Base-by-base conservation (phyloP, 2,113 vertebrate genomes). In the Myiozetetes cayanensis region DNA sequence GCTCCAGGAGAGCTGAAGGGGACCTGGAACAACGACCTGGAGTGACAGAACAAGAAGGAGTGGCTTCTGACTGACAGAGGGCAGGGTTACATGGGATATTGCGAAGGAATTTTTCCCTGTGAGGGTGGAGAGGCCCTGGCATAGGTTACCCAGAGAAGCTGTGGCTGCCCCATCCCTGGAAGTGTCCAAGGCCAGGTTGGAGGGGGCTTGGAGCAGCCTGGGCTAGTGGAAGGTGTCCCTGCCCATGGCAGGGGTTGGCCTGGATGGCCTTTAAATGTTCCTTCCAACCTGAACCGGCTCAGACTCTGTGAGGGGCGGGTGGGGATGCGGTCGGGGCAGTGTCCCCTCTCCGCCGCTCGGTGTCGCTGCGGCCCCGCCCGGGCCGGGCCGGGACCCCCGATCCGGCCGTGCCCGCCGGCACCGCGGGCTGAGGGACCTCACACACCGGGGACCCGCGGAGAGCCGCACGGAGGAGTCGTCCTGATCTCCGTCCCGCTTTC, bases 261-360 rank as follows among this genome's bases (percentile, higher is more conserved):
- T 8, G 31, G 53, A 1, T 3, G 53, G 2, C 5, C 15, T 23
- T 3, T 23, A 5, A 24, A 6, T 33, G n/a, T 41, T 28, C 33
- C 65, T 9, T 61, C 35, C 35, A 37, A 4, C 14, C n/a, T 5
- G 28, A 3, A 7, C 8, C n/a, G 0, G 11, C 28, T 22, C 49
- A 8, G 25, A 1, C 3, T 9, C 68, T 39, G 0, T 1, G 67
- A 2, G 9, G 20, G 10, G 35, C 13, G 62, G 24, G 6, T 9
- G 2, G 9, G 10, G 25, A 3, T 5, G 27, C 14, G 16, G 7
- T 3, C 21, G 33, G 9, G 10, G 68, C 58, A 2, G n/a, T 20
- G n/a, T 8, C 76, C 4, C 4, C 12, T 22, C 21, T 8, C 0
- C 1, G 37, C 67, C 89, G 37, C 89, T 52, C 12, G 82, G 67